Percentiles rank a stretch among this genome's conserved stretches.
Conservation (phyloP, 2,797 vertebrate species). For the Chloroceryle amazona region DNA sequence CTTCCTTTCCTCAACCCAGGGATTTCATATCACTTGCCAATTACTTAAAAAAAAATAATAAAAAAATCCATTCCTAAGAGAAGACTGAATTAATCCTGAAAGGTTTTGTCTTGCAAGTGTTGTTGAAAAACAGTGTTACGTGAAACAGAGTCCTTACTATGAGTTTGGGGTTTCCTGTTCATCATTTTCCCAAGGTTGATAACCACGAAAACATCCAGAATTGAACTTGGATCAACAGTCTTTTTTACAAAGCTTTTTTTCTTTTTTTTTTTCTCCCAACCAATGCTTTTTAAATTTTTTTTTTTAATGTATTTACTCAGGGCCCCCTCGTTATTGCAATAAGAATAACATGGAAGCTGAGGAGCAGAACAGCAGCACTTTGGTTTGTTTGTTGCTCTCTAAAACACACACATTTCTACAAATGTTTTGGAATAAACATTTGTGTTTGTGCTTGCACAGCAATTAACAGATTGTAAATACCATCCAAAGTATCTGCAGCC, state of each 20-base stretch:
- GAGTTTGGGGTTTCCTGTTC: not conserved
- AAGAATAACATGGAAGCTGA: not conserved
- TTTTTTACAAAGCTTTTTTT: not conserved
- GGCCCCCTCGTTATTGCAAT: not conserved
- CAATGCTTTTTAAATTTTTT: too few relatives aligned
- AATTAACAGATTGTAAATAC: slow-evolving; percentile 41
- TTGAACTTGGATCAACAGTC: not conserved
- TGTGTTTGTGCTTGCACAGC: slow-evolving; percentile 17
- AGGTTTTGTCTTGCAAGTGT: not conserved
- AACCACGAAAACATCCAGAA: not conserved
- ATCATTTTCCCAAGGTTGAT: not conserved
- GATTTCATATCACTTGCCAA: not conserved
- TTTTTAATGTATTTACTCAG: not conserved
- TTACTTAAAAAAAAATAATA: not conserved
- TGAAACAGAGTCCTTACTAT: not conserved
- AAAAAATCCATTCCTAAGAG: not conserved
- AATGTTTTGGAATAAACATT: slow-evolving; percentile 42
- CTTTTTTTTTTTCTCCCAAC: not conserved
- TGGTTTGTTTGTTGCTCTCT: not conserved
- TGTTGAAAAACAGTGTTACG: not conserved
- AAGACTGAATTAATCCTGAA: not conserved
- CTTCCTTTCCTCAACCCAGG: not conserved
- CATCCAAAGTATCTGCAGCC: not conserved
- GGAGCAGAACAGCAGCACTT: not conserved
- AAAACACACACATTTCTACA: not conserved